Conservation (phyloP, 2,888 invertebrate species). For the Andrena flavipes region DNA sequence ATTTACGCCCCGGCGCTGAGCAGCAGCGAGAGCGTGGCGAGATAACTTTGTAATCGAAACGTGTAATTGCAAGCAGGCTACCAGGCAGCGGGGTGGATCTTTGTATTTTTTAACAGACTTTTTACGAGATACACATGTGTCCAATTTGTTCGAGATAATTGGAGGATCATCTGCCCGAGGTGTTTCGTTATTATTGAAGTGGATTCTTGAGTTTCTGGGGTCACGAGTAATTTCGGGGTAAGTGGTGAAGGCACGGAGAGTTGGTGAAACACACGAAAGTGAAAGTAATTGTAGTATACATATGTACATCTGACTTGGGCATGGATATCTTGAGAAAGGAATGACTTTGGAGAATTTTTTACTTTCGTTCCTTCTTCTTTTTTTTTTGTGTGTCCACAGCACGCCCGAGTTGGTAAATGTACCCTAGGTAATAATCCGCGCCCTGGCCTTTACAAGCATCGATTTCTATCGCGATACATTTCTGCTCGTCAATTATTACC, state of each 20-base stretch:
- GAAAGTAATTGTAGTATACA: too few species aligned
- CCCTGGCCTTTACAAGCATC: constrained; percentile 15
- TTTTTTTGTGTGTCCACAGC: too few species aligned
- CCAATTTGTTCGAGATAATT: not conserved
- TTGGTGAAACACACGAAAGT: not conserved
- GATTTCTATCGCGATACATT: constrained; percentile 42
- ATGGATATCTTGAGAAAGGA: too few species aligned
- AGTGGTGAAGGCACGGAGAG: not conserved
- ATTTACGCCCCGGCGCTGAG: not conserved
- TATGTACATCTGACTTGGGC: too few species aligned
- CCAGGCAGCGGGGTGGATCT: not conserved
- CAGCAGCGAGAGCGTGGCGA: not conserved
- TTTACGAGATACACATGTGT: not conserved
- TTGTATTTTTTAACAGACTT: not conserved
- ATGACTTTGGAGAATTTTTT: too few species aligned
- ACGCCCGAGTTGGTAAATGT: not conserved
- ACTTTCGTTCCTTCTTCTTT: too few species aligned
- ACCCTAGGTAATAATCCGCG: constrained; percentile 29
- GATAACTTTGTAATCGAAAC: constrained; percentile 13
- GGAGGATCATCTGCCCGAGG: not conserved
- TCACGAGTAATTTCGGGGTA: not conserved
- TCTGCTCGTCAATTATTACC: constrained; percentile 26
- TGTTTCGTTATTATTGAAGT: not conserved
- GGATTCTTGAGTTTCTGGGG: too few species aligned
- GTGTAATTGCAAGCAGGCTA: not conserved